A percentile compares a stretch with the other conserved stretches of the same genome.
Evolutionary conservation across 2,888 invertebrate species (phyloP).

Genomic region (Drosophila aldrichi): DNA sequence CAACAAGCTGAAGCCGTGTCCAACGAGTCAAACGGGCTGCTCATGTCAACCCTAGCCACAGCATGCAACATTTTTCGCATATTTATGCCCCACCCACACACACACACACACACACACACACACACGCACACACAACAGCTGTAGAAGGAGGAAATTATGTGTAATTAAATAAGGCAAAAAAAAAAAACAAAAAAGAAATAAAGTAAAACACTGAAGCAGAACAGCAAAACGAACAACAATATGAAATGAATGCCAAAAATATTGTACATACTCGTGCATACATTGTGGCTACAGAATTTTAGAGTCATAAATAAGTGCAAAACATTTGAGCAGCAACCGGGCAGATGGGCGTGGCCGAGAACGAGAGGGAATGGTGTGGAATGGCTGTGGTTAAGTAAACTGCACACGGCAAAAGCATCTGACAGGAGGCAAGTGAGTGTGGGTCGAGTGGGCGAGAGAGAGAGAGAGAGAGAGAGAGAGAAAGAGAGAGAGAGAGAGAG

Average conservation of each 20-base stretch:
- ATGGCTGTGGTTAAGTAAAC: background rate
- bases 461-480: too few species aligned
- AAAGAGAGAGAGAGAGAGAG: too few species aligned
- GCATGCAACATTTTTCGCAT: slow-evolving; percentile 59
- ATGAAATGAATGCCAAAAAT: slow-evolving; percentile 61
- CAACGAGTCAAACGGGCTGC: slow-evolving; percentile 49
- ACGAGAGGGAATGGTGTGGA: too few species aligned
- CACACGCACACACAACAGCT: slow-evolving; percentile 17
- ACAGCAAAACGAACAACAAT: slow-evolving; percentile 40
- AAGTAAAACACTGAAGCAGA: slow-evolving; percentile 27
- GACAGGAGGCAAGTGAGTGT: background rate
- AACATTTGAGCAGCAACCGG: slow-evolving; percentile 26
- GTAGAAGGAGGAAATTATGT: slow-evolving; percentile 53
- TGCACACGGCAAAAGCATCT: background rate
- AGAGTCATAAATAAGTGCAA: slow-evolving; percentile 50
- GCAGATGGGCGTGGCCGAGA: background rate
- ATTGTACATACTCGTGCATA: slow-evolving; percentile 24
- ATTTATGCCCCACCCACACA: slow-evolving; percentile 41
- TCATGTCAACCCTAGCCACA: slow-evolving; percentile 41
- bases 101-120: slow-evolving; percentile 9
- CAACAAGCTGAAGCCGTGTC: slow-evolving; percentile 48
- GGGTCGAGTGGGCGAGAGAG: background rate
- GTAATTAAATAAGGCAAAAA: slow-evolving; percentile 60
- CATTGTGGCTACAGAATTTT: slow-evolving; percentile 23
- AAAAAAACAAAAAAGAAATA: background rate